A percentile compares a stretch with the other conserved stretches of the same genome.
These are phyloP conservation scores for Syritta pipiens DNA, from an alignment of 2,888 invertebrate species.

Conservation along the genomic window DNA sequence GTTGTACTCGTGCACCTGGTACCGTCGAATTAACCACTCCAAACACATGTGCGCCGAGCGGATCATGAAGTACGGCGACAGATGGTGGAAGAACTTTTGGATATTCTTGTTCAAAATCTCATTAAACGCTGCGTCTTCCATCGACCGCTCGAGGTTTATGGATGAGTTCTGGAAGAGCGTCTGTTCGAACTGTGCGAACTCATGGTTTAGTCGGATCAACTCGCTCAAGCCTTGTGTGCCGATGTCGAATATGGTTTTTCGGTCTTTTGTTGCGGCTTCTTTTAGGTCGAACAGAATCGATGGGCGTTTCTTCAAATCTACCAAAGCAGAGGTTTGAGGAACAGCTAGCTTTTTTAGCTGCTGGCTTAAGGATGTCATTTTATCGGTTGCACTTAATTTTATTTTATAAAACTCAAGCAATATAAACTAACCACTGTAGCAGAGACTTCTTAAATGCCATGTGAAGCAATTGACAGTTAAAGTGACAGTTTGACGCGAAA, in stretches of 20 bases:
- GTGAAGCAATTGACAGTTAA: no score
- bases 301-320: constrained; percentile 85
- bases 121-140: constrained; percentile 88
- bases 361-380: constrained; percentile 87
- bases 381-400: constrained; percentile 10
- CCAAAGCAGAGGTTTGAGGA: constrained; percentile 86
- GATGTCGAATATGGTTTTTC: constrained; percentile 91
- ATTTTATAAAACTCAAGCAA: no score
- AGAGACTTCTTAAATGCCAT: no score
- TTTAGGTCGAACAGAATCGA: constrained; percentile 94
- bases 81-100: constrained; percentile 86
- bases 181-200: constrained; percentile 86
- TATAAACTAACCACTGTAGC: no score
- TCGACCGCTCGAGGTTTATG: constrained; percentile 88
- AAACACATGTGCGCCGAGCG: constrained; percentile 91
- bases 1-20: constrained; percentile 93
- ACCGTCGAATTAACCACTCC: constrained; percentile 96
- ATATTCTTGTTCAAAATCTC: constrained; percentile 87
- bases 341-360: constrained; percentile 87
- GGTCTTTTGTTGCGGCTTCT: constrained; percentile 92
- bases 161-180: constrained; percentile 89
- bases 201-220: constrained; percentile 85
- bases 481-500: background rate
- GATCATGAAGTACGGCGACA: constrained; percentile 94
- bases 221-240: constrained; percentile 93